A percentile compares a stretch with the other conserved stretches of the same genome.
Conservation (phyloP, 2,888 invertebrate genomes). For the Apocheima hispidaria region DNA sequence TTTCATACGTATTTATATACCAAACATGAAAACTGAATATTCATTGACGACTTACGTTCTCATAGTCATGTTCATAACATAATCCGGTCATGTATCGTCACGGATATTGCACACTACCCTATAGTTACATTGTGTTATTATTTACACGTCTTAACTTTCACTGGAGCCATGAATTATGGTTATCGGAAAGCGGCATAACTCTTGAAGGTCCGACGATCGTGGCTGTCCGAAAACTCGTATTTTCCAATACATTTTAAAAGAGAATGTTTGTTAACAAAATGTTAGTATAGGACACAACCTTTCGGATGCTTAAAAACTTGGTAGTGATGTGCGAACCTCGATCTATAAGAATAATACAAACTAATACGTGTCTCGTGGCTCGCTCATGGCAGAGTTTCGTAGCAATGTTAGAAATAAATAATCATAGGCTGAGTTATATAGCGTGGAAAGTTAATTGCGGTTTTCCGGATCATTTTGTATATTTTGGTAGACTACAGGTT, state of each 20-base stretch:
- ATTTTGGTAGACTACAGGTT: no score
- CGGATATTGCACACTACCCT: slow-evolving; percentile 68
- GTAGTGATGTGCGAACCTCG: neutral
- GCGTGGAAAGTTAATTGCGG: no score
- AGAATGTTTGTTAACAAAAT: slow-evolving; percentile 20
- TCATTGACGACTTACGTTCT: slow-evolving; percentile 31
- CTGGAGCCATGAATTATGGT: slow-evolving; percentile 55
- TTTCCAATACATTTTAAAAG: slow-evolving; percentile 7
- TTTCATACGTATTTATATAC: slow-evolving; percentile 11
- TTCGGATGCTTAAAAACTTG: neutral
- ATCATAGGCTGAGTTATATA: no score
- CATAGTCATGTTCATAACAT: slow-evolving; percentile 42
- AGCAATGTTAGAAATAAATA: no score
- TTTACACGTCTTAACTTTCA: slow-evolving; percentile 58
- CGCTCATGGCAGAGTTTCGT: no score
- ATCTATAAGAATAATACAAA: no score
- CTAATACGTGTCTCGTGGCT: no score
- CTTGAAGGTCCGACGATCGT: slow-evolving; percentile 24
- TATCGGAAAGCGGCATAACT: slow-evolving; percentile 44
- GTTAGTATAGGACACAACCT: neutral
- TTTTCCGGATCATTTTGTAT: no score
- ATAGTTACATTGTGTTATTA: slow-evolving; percentile 58
- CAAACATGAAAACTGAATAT: slow-evolving; percentile 33
- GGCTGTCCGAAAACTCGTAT: slow-evolving; percentile 17
- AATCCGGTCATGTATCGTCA: slow-evolving; percentile 55